These are phyloP conservation scores for Camelus bactrianus DNA, from an alignment of 2,113 vertebrate genomes.

Conservation along the genomic window DNA sequence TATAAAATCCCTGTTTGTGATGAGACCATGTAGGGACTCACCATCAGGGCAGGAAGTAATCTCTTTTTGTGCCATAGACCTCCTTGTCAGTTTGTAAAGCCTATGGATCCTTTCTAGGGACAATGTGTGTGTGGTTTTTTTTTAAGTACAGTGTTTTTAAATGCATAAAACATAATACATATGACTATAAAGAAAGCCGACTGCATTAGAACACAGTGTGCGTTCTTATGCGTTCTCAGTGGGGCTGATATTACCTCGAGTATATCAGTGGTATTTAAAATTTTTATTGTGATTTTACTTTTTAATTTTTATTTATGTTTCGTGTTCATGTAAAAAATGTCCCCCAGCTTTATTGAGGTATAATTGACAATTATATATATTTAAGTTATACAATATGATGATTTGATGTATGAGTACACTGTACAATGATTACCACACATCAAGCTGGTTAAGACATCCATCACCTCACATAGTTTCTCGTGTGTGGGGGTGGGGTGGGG, in stretches of 20 bases:
- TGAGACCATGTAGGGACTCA: neutral
- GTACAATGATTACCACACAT: neutral
- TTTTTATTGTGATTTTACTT: neutral
- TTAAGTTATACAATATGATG: neutral
- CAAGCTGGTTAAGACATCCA: neutral
- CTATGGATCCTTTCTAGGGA: neutral
- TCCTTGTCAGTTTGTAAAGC: neutral
- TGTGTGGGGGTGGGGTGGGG: neutral
- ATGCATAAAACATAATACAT: neutral
- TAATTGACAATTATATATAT: neutral
- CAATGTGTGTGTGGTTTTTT: neutral
- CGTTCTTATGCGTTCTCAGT: neutral
- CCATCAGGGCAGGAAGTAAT: neutral
- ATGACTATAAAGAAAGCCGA: neutral
- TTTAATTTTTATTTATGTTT: neutral
- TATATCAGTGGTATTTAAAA: neutral
- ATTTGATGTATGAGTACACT: neutral
- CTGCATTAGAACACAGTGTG: neutral
- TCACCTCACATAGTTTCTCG: neutral
- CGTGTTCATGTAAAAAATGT: neutral
- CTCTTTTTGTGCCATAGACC: neutral
- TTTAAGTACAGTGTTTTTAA: slow-evolving; percentile 9
- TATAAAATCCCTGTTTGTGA: neutral
- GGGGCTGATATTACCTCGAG: neutral
- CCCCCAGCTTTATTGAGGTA: neutral